Conservation (phyloP, 2,113 vertebrate species). For the Percopsis transmontana region DNA sequence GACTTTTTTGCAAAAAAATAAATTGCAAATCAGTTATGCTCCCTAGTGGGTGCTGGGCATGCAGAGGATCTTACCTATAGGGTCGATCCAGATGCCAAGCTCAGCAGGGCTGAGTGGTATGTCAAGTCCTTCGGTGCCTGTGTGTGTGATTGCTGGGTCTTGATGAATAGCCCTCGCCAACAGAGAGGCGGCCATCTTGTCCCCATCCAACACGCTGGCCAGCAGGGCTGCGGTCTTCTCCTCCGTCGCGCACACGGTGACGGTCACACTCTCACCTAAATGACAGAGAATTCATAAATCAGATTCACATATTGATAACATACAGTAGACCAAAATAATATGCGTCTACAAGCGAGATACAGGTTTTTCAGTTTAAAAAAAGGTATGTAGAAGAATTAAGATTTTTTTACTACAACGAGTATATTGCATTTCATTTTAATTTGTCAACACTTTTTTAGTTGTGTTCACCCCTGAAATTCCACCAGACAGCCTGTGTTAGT, state of each 20-base stretch:
- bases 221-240: slow-evolving; percentile 68
- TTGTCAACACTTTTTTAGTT: not conserved
- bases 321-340: too few relatives aligned
- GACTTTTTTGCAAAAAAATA: too few relatives aligned
- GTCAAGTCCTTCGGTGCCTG: slow-evolving; percentile 48
- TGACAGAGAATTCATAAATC: not conserved
- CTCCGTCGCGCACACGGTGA: slow-evolving; percentile 74
- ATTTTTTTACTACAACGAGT: too few relatives aligned
- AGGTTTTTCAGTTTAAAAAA: too few relatives aligned
- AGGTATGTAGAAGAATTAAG: not conserved
- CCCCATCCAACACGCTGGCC: slow-evolving; percentile 70
- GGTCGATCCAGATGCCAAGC: slow-evolving; percentile 81
- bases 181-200: slow-evolving; percentile 68
- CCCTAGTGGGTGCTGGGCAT: not conserved
- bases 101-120: slow-evolving; percentile 66
- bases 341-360: too few relatives aligned
- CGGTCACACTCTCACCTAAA: slow-evolving; percentile 77
- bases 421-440: not conserved
- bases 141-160: slow-evolving; percentile 58
- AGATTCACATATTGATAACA: too few relatives aligned
- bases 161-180: slow-evolving; percentile 73
- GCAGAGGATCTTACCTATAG: slow-evolving; percentile 71
- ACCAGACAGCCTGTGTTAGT: not conserved
- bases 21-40: not conserved
- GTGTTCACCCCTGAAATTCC: not conserved